Evolutionary conservation across 2,888 invertebrate species (phyloP).

Genomic region (Monochamus alternatus): DNA sequence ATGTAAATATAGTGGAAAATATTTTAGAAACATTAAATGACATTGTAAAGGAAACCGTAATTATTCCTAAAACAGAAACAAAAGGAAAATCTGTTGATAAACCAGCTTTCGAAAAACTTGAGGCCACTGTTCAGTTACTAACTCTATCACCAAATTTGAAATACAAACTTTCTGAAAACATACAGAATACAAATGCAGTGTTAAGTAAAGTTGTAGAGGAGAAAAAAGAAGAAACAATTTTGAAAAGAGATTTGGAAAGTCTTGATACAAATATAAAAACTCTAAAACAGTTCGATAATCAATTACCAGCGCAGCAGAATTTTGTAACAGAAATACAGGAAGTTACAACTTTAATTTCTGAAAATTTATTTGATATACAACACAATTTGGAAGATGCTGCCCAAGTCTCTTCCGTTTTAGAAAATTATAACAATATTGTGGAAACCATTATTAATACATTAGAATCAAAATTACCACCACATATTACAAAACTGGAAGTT

Average conservation of each 20-base stretch:
- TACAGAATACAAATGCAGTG: constrained; percentile 14
- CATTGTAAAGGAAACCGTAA: constrained; percentile 8
- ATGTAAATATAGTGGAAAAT: constrained; percentile 9
- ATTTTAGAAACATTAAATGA: constrained; percentile 24
- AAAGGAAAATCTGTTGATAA: not conserved
- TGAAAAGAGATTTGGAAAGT: not conserved
- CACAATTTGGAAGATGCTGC: constrained; percentile 29
- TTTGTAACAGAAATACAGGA: constrained; percentile 43
- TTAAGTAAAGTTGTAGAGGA: constrained; percentile 21
- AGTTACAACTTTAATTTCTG: constrained; percentile 40
- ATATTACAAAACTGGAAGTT: constrained; percentile 28
- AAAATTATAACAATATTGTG: constrained; percentile 37
- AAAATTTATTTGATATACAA: constrained; percentile 31
- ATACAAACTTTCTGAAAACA: constrained; percentile 15
- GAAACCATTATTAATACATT: constrained; percentile 38
- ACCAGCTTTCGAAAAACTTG: constrained; percentile 25
- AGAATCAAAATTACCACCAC: constrained; percentile 17
- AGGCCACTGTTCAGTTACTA: constrained; percentile 23
- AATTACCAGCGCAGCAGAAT: constrained; percentile 37
- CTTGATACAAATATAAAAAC: not conserved
- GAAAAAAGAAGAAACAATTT: not conserved
- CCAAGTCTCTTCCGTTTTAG: constrained; percentile 39
- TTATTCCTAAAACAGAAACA: constrained; percentile 7
- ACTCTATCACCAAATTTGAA: constrained; percentile 21
- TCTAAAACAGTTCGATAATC: constrained; percentile 4